Percentiles rank a stretch among this genome's conserved stretches.
phyloP scores from a whole-genome alignment of 2,888 invertebrate genomes.

The Apoderus coryli region DNA sequence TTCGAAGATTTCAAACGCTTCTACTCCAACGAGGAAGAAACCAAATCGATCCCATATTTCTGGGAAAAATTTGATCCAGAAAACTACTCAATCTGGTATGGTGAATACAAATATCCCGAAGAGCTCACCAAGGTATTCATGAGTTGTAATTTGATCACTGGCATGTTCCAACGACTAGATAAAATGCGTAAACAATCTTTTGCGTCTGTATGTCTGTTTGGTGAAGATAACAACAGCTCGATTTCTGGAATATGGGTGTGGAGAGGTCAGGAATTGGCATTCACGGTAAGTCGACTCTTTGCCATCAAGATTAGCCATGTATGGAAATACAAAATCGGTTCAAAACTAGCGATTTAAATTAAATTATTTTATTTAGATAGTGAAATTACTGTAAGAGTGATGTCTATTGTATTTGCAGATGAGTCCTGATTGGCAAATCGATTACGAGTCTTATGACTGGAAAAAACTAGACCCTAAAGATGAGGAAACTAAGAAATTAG shows the following conservation, averaged over 20 bases:
- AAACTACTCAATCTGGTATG: slow-evolving; percentile 93
- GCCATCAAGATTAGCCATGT: no score
- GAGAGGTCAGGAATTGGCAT: slow-evolving; percentile 90
- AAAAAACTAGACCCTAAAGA: slow-evolving; percentile 73
- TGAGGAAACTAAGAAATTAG: slow-evolving; percentile 71
- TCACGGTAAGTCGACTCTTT: slow-evolving; percentile 48
- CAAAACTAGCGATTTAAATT: no score
- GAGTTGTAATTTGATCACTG: slow-evolving; percentile 95
- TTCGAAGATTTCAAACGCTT: slow-evolving; percentile 96
- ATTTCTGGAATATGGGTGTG: slow-evolving; percentile 98
- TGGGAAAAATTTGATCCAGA: slow-evolving; percentile 96
- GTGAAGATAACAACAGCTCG: slow-evolving; percentile 76
- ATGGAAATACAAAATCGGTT: no score
- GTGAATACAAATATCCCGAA: slow-evolving; percentile 91
- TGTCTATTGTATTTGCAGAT: slow-evolving; percentile 37
- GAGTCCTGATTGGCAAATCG: slow-evolving; percentile 87
- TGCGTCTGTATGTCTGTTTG: slow-evolving; percentile 87
- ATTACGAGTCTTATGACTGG: slow-evolving; percentile 95
- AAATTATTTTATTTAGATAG: slow-evolving; percentile 6
- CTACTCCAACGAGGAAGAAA: slow-evolving; percentile 93
- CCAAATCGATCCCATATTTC: slow-evolving; percentile 90
- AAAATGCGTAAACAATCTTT: slow-evolving; percentile 96
- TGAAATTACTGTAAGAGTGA: neutral
- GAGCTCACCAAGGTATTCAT: slow-evolving; percentile 77
- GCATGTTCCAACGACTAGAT: slow-evolving; percentile 96